A percentile compares a stretch with the other conserved stretches of the same genome.
Evolutionary conservation across 1,140 invertebrate species (phyloP).

Genomic region (Leptoteleia sp.): DNA sequence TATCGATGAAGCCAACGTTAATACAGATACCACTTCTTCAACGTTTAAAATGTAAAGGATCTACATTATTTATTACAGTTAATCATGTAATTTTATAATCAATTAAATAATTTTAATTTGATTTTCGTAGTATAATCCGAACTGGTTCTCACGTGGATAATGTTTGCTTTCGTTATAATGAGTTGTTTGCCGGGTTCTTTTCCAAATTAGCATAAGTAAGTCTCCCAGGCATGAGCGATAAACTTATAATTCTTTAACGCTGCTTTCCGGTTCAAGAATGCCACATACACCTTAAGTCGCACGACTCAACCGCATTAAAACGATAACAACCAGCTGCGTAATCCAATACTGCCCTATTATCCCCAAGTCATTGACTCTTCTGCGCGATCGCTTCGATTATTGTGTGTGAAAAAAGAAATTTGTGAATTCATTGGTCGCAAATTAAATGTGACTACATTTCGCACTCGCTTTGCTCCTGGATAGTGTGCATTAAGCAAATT

Average conservation of each 20-base stretch:
- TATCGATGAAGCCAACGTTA: background rate
- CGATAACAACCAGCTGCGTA: conserved; percentile 61
- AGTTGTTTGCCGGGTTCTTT: conserved; percentile 16
- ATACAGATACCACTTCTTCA: conserved; percentile 8
- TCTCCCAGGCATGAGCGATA: conserved; percentile 15
- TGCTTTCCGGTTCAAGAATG: conserved; percentile 42
- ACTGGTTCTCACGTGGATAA: conserved; percentile 19
- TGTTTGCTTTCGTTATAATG: conserved; percentile 21
- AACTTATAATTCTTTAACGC: conserved; percentile 48
- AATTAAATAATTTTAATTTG: conserved; percentile 16
- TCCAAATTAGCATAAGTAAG: conserved; percentile 54
- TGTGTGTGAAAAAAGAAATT: conserved; percentile 58
- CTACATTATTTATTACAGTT: no score
- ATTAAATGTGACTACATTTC: conserved; percentile 52
- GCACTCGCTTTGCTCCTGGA: conserved; percentile 10
- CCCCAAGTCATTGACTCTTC: conserved; percentile 57
- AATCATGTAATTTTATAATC: background rate
- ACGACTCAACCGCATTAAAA: conserved; percentile 41
- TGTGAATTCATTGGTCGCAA: conserved; percentile 48
- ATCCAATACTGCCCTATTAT: conserved; percentile 59
- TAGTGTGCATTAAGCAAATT: conserved; percentile 45
- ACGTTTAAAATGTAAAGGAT: background rate
- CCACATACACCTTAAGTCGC: conserved; percentile 22
- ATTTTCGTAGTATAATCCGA: conserved; percentile 10
- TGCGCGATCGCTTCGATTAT: conserved; percentile 50